Percentiles rank a stretch among this genome's conserved stretches.
These are phyloP conservation scores for Scolopax bukidnonensis DNA, from an alignment of 2,797 vertebrate species.

Conservation along the genomic window DNA sequence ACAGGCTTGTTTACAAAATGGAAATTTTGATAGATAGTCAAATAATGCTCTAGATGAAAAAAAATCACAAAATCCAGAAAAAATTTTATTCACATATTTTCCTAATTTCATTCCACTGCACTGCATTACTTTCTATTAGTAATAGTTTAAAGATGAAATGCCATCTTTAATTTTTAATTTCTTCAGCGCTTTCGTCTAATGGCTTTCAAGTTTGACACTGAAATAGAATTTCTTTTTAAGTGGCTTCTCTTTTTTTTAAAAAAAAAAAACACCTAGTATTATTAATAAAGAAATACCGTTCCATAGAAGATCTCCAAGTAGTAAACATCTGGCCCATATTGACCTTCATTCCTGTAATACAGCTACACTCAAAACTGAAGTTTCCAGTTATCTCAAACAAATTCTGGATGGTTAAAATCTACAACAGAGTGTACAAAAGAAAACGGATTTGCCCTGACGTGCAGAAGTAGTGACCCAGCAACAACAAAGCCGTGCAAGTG, in stretches of 20 bases:
- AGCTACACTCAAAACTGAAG: background rate
- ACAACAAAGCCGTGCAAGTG: background rate
- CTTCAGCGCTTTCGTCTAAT: background rate
- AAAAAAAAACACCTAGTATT: background rate
- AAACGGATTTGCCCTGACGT: background rate
- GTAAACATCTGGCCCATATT: background rate
- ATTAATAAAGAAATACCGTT: background rate
- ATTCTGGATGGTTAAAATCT: background rate
- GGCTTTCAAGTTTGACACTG: background rate
- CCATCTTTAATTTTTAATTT: slow-evolving; percentile 34
- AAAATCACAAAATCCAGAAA: background rate
- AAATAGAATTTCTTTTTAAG: background rate
- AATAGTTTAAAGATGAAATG: background rate
- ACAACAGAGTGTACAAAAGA: background rate
- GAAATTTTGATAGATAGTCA: background rate
- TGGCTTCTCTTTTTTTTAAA: background rate
- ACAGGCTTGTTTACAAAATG: background rate
- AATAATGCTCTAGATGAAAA: background rate
- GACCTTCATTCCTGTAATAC: background rate
- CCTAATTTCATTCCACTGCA: background rate
- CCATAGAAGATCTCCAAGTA: background rate
- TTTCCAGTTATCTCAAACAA: background rate
- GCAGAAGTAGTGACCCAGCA: background rate
- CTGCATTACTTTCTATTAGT: background rate
- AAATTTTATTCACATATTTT: background rate